Evolutionary conservation across 2,888 invertebrate genomes (phyloP), one percentile per base, ranked within the genome.

Genomic region (Spilosoma lubricipeda): DNA sequence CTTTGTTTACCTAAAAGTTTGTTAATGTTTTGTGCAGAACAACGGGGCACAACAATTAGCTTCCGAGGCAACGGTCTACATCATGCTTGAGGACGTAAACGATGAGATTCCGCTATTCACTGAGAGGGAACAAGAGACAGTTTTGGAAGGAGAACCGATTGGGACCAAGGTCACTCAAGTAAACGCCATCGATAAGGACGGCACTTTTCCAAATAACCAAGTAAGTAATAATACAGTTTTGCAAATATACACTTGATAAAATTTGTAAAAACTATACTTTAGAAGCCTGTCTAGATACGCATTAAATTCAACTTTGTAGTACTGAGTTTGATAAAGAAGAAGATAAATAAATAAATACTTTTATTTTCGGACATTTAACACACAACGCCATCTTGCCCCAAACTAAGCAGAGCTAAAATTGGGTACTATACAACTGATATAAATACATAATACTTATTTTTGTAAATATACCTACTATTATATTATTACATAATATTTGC

Each of bases 91-190:
- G 94, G 99, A 99, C 93, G 99, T 99, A 76, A 99, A 99, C 95
- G 99, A 99, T 93, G 99, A 99, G 95, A 98, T 99, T 88, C 99
- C 99, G 39, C 96, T 99, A 82, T 99, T 99, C 95, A 99, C 99
- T 77, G 99, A 99, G 94, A 97, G 99, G 81, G 98, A 99, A 92
- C 99, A 99, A 92, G 99, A 99, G 96, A 99, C 99, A 8, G 99
- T 99, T 76, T 96, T 99, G 85, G 99, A 99, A 94, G 99, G 99
- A 77, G 99, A 99, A 93, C 98, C 98, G 64, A 98, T 99, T 85
- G 99, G 99, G 80, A 99, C 99, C 82, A 98, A 98, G 96, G 99
- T 99, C 85, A 99, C 99, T 59, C 98, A 99, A 96, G 99, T 99
- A 91, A 99, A 99, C 95, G 99, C 99, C 74, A 98, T 99, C 86